Conservation (phyloP, 2,888 invertebrate genomes). For the Parochlus steinenii region DNA sequence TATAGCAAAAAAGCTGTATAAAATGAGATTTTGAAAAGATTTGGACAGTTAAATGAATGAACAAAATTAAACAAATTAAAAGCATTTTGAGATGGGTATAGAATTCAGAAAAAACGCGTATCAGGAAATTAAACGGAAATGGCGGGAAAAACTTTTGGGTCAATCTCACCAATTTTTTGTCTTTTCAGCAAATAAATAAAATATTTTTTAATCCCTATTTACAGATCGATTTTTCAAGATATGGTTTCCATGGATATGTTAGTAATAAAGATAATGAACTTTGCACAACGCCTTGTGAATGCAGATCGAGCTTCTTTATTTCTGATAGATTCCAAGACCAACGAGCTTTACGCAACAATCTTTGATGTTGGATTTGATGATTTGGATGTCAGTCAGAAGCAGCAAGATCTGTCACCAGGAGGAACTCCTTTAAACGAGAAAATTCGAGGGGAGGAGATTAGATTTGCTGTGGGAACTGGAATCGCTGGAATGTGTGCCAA, state of each 20-base stretch:
- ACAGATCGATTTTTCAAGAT: constrained; percentile 71
- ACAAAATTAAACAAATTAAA: too few relatives aligned
- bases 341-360: constrained; percentile 64
- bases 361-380: constrained; percentile 47
- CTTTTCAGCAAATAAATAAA: not conserved
- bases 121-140: too few relatives aligned
- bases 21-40: not conserved
- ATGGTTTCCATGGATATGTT: constrained; percentile 70
- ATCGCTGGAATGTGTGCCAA: constrained; percentile 70
- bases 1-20: not conserved
- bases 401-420: constrained; percentile 17
- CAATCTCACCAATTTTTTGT: not conserved
- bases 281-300: constrained; percentile 61
- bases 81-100: too few relatives aligned
- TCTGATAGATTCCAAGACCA: constrained; percentile 53
- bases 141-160: not conserved
- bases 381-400: constrained; percentile 16
- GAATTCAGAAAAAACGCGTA: too few relatives aligned
- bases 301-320: constrained; percentile 75
- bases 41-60: not conserved
- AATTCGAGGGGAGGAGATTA: constrained; percentile 34
- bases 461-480: constrained; percentile 59
- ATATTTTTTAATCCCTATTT: not conserved
- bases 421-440: constrained; percentile 20
- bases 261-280: constrained; percentile 69